phyloP scores from a whole-genome alignment of 2,888 invertebrate genomes.

The Himalopsyche tibetana region DNA sequence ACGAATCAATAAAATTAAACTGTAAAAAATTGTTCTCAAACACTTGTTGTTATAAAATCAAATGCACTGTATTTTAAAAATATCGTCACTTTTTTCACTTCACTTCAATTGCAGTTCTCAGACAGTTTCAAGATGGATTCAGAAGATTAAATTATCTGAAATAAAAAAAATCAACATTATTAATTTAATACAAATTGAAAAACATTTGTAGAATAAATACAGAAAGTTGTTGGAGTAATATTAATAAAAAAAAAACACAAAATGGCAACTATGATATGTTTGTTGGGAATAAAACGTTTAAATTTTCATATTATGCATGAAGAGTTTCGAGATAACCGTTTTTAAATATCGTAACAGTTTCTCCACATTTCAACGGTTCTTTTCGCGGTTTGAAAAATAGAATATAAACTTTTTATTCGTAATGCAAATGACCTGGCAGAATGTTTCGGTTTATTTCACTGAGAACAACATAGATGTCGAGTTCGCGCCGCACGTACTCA shows the following conservation, averaged over 20 bases:
- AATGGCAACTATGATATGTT: no score
- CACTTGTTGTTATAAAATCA: not conserved
- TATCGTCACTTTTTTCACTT: not conserved
- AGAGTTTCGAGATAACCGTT: no score
- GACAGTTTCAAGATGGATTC: not conserved
- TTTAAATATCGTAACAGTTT: no score
- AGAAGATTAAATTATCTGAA: not conserved
- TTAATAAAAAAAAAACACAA: no score
- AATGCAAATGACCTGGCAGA: not conserved
- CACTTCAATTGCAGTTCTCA: not conserved
- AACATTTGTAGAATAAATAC: no score
- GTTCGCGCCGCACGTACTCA: not conserved
- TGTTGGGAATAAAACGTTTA: no score
- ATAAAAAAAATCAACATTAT: not conserved
- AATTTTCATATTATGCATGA: no score
- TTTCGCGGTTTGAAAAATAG: no score
- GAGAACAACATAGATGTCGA: not conserved
- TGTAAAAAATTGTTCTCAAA: not conserved
- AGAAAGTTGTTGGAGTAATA: no score
- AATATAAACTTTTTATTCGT: no score
- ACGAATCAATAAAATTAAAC: conserved; percentile 15
- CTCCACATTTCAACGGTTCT: no score
- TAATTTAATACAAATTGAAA: not conserved
- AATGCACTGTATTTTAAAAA: not conserved
- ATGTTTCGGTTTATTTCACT: conserved; percentile 3